phyloP scores from a whole-genome alignment of 2,888 invertebrate genomes.

The Temnothorax ravouxi region DNA sequence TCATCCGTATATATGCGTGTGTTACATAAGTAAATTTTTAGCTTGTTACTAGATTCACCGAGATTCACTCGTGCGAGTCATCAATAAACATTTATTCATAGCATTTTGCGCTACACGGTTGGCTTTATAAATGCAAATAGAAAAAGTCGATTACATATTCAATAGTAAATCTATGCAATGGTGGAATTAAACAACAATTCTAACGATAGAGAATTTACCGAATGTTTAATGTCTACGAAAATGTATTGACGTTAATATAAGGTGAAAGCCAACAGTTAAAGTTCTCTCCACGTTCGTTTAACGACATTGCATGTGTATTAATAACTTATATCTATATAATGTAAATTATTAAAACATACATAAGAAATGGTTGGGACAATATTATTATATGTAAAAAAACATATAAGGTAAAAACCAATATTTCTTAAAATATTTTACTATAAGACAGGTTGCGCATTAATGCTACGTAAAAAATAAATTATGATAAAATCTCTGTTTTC shows the following conservation, averaged over 20 bases:
- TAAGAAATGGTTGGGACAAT: no score
- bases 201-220: background rate
- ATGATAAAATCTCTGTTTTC: no score
- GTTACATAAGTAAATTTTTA: slow-evolving; percentile 25
- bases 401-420: no score
- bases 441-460: no score
- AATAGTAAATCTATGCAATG: background rate
- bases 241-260: background rate
- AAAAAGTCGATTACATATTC: slow-evolving; percentile 6
- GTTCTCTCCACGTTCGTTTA: no score
- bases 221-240: background rate
- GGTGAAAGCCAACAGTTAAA: no score
- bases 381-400: no score
- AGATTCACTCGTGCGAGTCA: background rate
- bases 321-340: no score
- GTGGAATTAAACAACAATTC: background rate
- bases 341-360: no score
- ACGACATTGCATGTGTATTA: no score
- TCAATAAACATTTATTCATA: slow-evolving; percentile 19
- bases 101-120: background rate
- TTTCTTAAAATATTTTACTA: no score
- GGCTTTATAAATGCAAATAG: slow-evolving; percentile 16
- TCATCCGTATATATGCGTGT: background rate
- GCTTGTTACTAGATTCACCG: background rate
- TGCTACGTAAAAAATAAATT: no score